Percentiles rank a stretch among this genome's conserved stretches.
Evolutionary conservation across 1,140 invertebrate genomes (phyloP).

Genomic region (Brachionus sp.): DNA sequence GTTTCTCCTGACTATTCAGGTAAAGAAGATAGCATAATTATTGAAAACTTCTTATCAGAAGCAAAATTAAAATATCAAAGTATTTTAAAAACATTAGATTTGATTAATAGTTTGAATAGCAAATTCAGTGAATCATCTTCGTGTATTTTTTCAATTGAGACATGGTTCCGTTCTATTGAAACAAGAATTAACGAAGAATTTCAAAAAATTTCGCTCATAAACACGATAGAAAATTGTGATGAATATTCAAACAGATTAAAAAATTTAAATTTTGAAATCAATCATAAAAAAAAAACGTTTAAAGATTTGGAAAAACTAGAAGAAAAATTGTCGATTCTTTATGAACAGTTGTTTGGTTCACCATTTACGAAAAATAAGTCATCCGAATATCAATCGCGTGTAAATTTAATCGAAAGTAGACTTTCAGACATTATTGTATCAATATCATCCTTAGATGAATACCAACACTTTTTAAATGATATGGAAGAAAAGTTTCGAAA

Average conservation of each 20-base stretch:
- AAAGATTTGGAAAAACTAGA: neutral
- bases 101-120: neutral
- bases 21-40: neutral
- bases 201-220: neutral
- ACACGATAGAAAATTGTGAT: neutral
- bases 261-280: neutral
- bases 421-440: neutral
- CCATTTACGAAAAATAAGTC: neutral
- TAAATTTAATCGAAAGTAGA: neutral
- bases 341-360: neutral
- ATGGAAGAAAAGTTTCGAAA: neutral
- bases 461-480: neutral
- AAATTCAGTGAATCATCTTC: neutral
- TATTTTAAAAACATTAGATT: neutral
- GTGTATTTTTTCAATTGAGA: neutral
- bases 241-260: neutral
- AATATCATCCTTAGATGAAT: neutral
- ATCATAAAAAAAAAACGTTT: neutral
- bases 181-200: neutral
- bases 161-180: neutral
- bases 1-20: neutral
- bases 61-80: neutral
- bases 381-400: neutral
- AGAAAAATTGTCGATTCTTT: neutral
- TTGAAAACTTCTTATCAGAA: neutral